Evolutionary conservation across 2,797 vertebrate species (phyloP).

Genomic region (Centroberyx gerrardi): DNA sequence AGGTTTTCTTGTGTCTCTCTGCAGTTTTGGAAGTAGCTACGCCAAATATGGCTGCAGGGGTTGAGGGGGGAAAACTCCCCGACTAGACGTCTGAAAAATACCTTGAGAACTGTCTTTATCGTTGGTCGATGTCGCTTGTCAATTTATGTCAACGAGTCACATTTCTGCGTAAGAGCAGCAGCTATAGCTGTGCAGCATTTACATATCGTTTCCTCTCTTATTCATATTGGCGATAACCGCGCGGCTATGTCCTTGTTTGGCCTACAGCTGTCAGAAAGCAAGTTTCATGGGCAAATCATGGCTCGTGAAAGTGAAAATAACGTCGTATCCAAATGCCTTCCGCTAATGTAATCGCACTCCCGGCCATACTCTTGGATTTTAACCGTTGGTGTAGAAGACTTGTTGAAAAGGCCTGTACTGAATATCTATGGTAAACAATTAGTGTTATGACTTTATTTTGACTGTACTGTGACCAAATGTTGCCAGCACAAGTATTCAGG

Average conservation of each 20-base stretch:
- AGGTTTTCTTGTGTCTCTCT: rapidly evolving
- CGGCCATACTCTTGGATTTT: background rate
- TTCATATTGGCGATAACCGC: background rate
- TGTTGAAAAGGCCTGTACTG: background rate
- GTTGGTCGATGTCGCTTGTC: no score
- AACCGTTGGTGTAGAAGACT: background rate
- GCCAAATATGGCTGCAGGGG: slow-evolving; percentile 57
- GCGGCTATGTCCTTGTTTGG: background rate
- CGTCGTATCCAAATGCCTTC: background rate
- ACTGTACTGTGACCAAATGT: rapidly evolving
- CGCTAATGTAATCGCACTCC: no score
- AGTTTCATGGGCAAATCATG: background rate
- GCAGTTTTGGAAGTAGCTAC: slow-evolving; percentile 20
- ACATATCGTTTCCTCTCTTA: background rate
- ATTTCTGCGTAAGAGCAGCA: slow-evolving; percentile 12
- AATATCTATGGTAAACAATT: background rate
- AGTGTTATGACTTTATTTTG: background rate
- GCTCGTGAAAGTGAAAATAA: background rate
- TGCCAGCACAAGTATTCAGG: slow-evolving; percentile 25
- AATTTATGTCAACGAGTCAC: background rate
- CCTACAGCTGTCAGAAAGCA: slow-evolving; percentile 5
- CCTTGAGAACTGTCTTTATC: background rate
- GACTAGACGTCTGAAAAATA: background rate
- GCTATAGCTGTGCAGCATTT: slow-evolving; percentile 5
- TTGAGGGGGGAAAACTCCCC: background rate